Evolutionary conservation across 2,888 invertebrate species (phyloP).

Genomic region (Tinea semifulvella): DNA sequence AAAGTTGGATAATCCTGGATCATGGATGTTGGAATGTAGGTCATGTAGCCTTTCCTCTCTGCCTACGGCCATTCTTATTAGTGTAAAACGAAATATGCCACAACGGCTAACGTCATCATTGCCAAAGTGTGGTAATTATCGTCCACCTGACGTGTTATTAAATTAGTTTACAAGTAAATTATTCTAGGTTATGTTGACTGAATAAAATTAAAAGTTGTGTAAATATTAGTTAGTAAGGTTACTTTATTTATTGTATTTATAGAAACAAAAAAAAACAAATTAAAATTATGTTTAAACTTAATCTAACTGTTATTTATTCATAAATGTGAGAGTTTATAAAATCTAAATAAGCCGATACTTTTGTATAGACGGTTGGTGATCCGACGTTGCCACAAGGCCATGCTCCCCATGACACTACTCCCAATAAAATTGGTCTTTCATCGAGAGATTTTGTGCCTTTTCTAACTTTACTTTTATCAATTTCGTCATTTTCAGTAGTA

Average conservation of each 20-base stretch:
- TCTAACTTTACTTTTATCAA: slow-evolving; percentile 20
- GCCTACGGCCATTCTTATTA: slow-evolving; percentile 56
- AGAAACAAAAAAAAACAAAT: no score
- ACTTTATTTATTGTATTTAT: no score
- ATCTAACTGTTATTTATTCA: slow-evolving; percentile 17
- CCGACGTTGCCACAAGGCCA: slow-evolving; percentile 58
- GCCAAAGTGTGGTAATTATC: slow-evolving; percentile 59
- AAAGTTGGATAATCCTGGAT: slow-evolving; percentile 62
- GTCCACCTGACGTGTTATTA: slow-evolving; percentile 53
- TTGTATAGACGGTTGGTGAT: slow-evolving; percentile 63
- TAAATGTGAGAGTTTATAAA: slow-evolving; percentile 43
- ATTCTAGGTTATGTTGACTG: no score
- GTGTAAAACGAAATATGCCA: slow-evolving; percentile 49
- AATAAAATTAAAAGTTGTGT: no score
- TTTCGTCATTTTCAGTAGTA: slow-evolving; percentile 19
- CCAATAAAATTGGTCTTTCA: slow-evolving; percentile 39
- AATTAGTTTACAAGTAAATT: no score
- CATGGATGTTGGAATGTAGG: slow-evolving; percentile 55
- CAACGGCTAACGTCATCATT: slow-evolving; percentile 47
- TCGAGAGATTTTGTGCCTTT: no score
- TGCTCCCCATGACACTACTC: slow-evolving; percentile 66
- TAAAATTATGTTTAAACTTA: no score
- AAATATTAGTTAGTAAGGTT: no score
- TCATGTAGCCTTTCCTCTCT: slow-evolving; percentile 46
- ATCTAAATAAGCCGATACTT: slow-evolving; percentile 52